Percentiles rank a stretch among this genome's conserved stretches.
Conservation (phyloP, 2,113 vertebrate species). For the Sebastes fasciatus region DNA sequence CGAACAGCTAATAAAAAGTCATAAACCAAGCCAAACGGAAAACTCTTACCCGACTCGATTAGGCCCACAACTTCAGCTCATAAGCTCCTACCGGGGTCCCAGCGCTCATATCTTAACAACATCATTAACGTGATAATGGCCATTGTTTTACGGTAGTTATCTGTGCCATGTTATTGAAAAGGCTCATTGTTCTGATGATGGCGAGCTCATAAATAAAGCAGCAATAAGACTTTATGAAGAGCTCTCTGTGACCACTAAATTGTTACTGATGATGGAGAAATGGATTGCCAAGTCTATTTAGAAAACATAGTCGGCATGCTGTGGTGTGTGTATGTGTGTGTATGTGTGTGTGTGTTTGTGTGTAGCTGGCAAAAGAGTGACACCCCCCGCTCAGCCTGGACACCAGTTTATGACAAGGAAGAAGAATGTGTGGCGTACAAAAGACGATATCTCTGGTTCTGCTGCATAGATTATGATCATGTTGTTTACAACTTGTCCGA, state of each 20-base stretch:
- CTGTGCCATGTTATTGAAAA: constrained; percentile 63
- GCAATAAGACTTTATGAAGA: constrained; percentile 70
- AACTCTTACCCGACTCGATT: background rate
- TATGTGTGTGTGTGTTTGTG: background rate
- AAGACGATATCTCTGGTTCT: no score
- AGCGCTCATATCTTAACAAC: constrained; percentile 49
- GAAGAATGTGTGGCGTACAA: no score
- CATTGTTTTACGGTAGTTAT: constrained; percentile 74
- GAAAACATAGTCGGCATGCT: constrained; percentile 42
- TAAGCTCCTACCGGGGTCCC: constrained; percentile 30
- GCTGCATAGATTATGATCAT: no score
- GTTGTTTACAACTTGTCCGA: no score
- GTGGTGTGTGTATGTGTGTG: constrained; percentile 27
- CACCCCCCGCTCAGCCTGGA: no score
- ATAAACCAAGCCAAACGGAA: constrained; percentile 48
- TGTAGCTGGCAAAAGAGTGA: no score
- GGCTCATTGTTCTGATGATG: constrained; percentile 65
- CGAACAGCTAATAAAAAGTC: constrained; percentile 23
- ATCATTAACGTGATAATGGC: constrained; percentile 69
- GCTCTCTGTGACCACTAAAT: constrained; percentile 61
- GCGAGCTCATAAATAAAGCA: constrained; percentile 67
- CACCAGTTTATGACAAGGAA: no score
- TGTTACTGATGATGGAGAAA: constrained; percentile 63
- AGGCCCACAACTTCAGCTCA: constrained; percentile 27
- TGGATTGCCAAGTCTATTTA: constrained; percentile 60